Percentiles rank a stretch among this genome's conserved stretches.
Conservation (phyloP, 1,140 invertebrate genomes). For the Alviniconcha marisindica region DNA sequence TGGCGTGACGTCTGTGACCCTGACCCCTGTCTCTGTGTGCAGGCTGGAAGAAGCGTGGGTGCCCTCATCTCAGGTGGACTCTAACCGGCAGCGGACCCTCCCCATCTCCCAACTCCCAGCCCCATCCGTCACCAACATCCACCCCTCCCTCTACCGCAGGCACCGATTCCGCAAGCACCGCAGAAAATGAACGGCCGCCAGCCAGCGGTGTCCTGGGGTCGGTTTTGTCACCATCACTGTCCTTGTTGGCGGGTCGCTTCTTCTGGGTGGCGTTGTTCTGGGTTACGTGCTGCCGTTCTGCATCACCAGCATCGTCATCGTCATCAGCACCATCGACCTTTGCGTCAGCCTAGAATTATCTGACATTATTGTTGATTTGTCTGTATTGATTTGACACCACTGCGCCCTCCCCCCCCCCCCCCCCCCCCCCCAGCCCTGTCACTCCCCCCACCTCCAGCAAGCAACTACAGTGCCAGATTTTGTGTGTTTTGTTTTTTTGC, state of each 20-base stretch:
- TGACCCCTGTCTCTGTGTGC: slow-evolving; percentile 34
- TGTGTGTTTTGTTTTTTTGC: neutral
- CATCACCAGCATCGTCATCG: no score
- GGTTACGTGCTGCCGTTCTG: no score
- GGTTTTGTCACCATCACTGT: no score
- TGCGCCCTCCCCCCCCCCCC: neutral
- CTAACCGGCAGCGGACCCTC: slow-evolving; percentile 60
- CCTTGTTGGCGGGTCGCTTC: no score
- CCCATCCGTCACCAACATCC: slow-evolving; percentile 47
- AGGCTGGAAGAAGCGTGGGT: slow-evolving; percentile 65
- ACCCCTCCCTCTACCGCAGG: slow-evolving; percentile 49
- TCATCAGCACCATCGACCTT: no score
- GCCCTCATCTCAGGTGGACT: slow-evolving; percentile 58
- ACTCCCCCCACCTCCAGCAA: neutral
- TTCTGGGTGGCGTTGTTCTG: no score
- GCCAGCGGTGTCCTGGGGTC: no score
- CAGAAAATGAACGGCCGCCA: slow-evolving; percentile 33
- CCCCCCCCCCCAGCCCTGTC: neutral
- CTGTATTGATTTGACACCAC: neutral
- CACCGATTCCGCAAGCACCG: slow-evolving; percentile 56
- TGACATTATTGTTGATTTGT: neutral
- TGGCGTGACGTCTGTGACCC: neutral
- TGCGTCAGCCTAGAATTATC: no score
- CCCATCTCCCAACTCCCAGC: slow-evolving; percentile 64
- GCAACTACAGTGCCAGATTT: no score